Conservation (phyloP, 2,888 invertebrate genomes). For the Norana najaformis region DNA sequence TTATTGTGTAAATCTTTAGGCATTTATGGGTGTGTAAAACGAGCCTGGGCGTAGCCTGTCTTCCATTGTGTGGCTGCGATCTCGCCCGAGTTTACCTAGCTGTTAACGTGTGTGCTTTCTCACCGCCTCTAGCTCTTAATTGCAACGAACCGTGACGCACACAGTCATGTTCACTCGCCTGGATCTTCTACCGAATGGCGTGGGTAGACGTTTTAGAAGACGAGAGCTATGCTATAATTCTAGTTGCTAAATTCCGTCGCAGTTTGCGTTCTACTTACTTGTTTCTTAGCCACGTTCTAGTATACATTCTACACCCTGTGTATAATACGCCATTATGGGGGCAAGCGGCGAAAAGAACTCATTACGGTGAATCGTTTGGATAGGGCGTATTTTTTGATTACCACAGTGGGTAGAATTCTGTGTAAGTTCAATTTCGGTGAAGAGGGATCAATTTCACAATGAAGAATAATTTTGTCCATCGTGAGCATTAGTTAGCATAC, state of each 20-base stretch:
- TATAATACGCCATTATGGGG: too few species aligned
- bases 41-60: not conserved
- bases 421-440: too few species aligned
- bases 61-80: not conserved
- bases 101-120: not conserved
- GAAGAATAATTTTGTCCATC: too few species aligned
- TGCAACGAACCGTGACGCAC: not conserved
- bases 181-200: not conserved
- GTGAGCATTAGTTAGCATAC: too few species aligned
- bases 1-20: not conserved
- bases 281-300: too few species aligned
- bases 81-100: not conserved
- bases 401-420: too few species aligned
- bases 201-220: not conserved
- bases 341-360: too few species aligned
- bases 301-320: too few species aligned
- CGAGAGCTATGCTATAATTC: not conserved
- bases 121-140: not conserved
- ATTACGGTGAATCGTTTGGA: too few species aligned
- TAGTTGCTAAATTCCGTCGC: not conserved
- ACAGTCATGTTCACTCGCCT: not conserved
- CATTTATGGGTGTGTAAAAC: not conserved
- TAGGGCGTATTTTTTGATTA: too few species aligned
- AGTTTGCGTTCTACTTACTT: too few species aligned
- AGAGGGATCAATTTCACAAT: too few species aligned